These are phyloP conservation scores for Diaphora mendica DNA, from an alignment of 2,888 invertebrate genomes.

Conservation along the genomic window DNA sequence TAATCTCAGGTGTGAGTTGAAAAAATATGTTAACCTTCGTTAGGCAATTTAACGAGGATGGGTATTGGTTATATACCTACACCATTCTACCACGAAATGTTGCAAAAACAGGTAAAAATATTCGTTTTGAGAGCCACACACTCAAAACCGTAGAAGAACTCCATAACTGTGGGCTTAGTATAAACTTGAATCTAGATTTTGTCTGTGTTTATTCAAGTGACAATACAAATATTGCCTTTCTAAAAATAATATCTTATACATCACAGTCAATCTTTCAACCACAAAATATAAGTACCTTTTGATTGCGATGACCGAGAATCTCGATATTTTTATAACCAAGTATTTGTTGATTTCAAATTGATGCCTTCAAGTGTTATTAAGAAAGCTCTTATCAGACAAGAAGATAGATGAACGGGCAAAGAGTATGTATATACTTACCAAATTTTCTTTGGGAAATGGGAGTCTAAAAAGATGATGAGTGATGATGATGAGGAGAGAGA, in stretches of 20 bases:
- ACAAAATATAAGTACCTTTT: not conserved
- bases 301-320: not conserved
- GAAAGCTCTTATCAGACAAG: not conserved
- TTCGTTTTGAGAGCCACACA: not conserved
- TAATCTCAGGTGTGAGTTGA: too few species aligned
- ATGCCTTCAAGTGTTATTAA: not conserved
- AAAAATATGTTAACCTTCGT: too few species aligned
- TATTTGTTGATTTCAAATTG: not conserved
- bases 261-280: not conserved
- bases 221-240: not conserved
- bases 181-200: too few species aligned
- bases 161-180: not conserved
- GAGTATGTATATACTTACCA: too few species aligned
- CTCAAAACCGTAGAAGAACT: not conserved
- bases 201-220: too few species aligned
- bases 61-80: too few species aligned
- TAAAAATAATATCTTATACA: not conserved
- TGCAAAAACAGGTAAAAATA: too few species aligned
- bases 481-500: too few species aligned
- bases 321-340: not conserved
- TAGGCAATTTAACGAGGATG: too few species aligned
- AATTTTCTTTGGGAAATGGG: too few species aligned
- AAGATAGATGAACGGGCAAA: not conserved
- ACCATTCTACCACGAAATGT: too few species aligned
- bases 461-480: too few species aligned